A percentile compares a stretch with the other conserved stretches of the same genome.
These are phyloP conservation scores for Pseudochirops corinnae DNA, from an alignment of 2,797 vertebrate species.

Conservation along the genomic window DNA sequence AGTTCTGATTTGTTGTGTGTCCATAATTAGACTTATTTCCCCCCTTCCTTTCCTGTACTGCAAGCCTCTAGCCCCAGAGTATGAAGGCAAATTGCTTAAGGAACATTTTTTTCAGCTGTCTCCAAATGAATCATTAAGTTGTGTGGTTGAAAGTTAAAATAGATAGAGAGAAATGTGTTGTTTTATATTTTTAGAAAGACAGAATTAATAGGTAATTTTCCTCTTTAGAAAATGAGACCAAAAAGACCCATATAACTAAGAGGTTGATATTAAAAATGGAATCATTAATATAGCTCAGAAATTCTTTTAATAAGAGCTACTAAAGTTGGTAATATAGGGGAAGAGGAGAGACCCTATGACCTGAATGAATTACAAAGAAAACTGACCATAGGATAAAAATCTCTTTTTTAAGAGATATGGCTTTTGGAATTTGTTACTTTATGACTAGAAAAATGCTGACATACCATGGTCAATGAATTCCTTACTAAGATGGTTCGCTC, in stretches of 20 bases:
- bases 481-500: neutral
- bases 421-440: neutral
- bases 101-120: neutral
- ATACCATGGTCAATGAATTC: neutral
- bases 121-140: neutral
- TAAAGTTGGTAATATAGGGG: neutral
- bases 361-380: neutral
- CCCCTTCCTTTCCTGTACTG: neutral
- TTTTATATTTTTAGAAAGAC: constrained; percentile 35
- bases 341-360: neutral
- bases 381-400: neutral
- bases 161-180: constrained; percentile 7
- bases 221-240: constrained; percentile 5
- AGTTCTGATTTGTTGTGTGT: neutral
- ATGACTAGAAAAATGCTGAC: neutral
- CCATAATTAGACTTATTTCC: neutral
- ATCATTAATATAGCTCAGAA: neutral
- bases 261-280: constrained; percentile 20
- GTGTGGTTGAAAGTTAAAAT: neutral
- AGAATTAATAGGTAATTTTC: neutral
- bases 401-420: neutral
- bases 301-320: constrained; percentile 21
- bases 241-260: neutral
- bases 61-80: neutral
- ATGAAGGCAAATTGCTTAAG: neutral